Conservation (phyloP, 2,888 invertebrate species). For the Agonopterix subpropinquella region DNA sequence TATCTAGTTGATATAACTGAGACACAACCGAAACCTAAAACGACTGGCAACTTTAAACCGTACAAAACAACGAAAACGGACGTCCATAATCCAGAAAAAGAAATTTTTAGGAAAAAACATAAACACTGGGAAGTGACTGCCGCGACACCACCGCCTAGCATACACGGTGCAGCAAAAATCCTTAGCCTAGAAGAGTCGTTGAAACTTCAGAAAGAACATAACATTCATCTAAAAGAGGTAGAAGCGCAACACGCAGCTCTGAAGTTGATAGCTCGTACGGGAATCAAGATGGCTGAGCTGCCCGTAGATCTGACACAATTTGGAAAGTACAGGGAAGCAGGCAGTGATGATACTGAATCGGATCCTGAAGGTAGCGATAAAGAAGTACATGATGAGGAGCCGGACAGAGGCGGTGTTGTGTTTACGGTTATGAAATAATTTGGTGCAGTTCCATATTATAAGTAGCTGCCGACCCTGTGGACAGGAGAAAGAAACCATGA, state of each 20-base stretch:
- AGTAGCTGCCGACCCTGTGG: too few relatives aligned
- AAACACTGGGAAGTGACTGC: slow-evolving; percentile 78
- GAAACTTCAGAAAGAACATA: slow-evolving; percentile 70
- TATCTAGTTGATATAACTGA: slow-evolving; percentile 73
- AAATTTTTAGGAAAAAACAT: slow-evolving; percentile 61
- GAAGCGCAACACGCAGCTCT: slow-evolving; percentile 76
- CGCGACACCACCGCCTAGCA: slow-evolving; percentile 76
- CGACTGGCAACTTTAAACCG: slow-evolving; percentile 69
- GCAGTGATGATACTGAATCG: slow-evolving; percentile 49
- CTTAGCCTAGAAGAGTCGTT: slow-evolving; percentile 75
- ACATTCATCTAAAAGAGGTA: slow-evolving; percentile 55
- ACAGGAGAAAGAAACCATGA: too few relatives aligned
- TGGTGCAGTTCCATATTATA: not conserved
- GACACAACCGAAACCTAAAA: slow-evolving; percentile 38
- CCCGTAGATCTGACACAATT: slow-evolving; percentile 44
- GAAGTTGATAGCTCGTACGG: slow-evolving; percentile 56
- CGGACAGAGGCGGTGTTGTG: slow-evolving; percentile 71
- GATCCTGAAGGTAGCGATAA: slow-evolving; percentile 68
- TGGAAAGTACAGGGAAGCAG: slow-evolving; percentile 50
- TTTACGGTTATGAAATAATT: slow-evolving; percentile 64
- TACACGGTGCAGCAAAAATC: slow-evolving; percentile 70
- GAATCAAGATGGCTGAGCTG: slow-evolving; percentile 48
- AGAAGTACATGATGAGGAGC: slow-evolving; percentile 75
- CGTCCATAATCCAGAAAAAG: slow-evolving; percentile 73
- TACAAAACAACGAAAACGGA: slow-evolving; percentile 73